Conservation (phyloP, 2,113 vertebrate species). For the Delphinus delphis region DNA sequence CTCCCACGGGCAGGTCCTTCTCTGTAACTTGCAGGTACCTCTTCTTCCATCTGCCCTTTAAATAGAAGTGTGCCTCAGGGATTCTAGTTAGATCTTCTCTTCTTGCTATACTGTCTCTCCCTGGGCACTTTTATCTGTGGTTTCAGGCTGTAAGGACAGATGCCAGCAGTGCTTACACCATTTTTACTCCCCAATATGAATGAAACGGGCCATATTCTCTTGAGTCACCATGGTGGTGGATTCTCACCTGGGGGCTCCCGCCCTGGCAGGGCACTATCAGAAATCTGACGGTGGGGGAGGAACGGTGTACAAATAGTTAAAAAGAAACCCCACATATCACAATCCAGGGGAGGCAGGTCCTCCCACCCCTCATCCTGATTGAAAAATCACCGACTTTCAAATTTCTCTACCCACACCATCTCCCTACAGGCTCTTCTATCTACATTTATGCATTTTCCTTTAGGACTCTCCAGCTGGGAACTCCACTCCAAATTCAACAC, state of each 20-base stretch:
- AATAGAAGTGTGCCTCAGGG: not conserved
- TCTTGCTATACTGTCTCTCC: not conserved
- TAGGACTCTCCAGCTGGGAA: not conserved
- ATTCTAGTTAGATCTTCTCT: not conserved
- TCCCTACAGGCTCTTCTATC: not conserved
- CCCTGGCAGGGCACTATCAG: not conserved
- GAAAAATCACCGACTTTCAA: not conserved
- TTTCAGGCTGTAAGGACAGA: not conserved
- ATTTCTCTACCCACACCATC: no score
- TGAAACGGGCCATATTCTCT: not conserved
- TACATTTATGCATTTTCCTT: not conserved
- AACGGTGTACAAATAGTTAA: not conserved
- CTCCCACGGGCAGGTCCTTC: not conserved
- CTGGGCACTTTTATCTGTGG: not conserved
- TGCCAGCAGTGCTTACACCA: not conserved
- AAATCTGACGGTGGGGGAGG: not conserved
- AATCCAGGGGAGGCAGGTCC: not conserved
- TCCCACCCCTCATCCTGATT: not conserved
- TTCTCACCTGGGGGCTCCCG: not conserved
- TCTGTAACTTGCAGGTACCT: not conserved
- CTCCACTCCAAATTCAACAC: not conserved
- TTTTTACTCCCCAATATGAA: not conserved
- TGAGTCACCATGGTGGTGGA: not conserved
- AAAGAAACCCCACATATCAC: not conserved
- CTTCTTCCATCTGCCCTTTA: not conserved